Conservation (phyloP, 2,113 vertebrate species). For the Anoplopoma fimbria region DNA sequence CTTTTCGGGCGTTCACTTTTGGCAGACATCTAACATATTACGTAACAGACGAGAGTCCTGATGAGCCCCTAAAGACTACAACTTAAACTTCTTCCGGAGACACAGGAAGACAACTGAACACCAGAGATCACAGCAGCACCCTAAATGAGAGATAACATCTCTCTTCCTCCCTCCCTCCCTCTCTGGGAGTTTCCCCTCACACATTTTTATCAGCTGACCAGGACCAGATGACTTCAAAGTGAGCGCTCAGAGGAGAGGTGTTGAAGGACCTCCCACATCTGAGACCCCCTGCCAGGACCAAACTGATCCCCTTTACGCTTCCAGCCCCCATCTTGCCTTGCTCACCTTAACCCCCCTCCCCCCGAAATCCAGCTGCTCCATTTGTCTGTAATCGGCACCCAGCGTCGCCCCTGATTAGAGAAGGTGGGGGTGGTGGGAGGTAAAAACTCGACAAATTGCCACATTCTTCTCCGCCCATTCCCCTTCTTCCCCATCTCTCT, state of each 20-base stretch:
- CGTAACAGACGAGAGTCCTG: background rate
- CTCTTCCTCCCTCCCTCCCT: background rate
- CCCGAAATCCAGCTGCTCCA: conserved; percentile 76
- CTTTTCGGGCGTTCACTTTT: background rate
- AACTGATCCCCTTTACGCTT: conserved; percentile 83
- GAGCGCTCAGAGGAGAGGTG: conserved; percentile 44
- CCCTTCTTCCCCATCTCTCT: conserved; percentile 68
- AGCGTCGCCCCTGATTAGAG: conserved; percentile 89
- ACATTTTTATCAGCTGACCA: conserved; percentile 68
- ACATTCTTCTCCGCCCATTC: conserved; percentile 77
- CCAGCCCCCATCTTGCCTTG: conserved; percentile 81
- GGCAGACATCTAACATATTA: background rate
- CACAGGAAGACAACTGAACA: background rate
- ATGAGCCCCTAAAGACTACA: background rate
- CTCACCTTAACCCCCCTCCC: background rate
- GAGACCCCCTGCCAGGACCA: conserved; percentile 60
- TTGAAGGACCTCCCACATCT: conserved; percentile 61
- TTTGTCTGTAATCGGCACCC: conserved; percentile 91
- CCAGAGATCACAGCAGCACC: background rate
- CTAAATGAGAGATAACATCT: conserved; percentile 33
- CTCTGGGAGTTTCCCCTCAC: conserved; percentile 16
- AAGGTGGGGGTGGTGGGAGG: conserved; percentile 67
- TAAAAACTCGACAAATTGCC: conserved; percentile 83
- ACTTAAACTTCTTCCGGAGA: background rate
- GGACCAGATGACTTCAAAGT: conserved; percentile 74